Evolutionary conservation across 2,113 vertebrate species (phyloP).

Genomic region (Edolisoma coerulescens): DNA sequence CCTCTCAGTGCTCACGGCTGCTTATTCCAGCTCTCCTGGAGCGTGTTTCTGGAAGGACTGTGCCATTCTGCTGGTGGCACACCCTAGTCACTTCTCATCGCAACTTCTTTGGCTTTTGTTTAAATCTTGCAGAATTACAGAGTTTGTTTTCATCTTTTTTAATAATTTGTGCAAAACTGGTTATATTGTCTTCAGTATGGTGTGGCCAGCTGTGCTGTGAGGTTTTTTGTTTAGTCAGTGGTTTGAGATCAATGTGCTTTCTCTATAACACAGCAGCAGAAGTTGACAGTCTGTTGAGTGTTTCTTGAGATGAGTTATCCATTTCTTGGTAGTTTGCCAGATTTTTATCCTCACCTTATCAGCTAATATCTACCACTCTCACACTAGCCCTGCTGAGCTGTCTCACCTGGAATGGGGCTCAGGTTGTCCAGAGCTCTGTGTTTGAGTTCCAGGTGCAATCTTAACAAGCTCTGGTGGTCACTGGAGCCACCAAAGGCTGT

Average conservation of each 20-base stretch:
- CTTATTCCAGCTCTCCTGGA: background rate
- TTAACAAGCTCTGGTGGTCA: background rate
- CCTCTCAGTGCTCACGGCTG: background rate
- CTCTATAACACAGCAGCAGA: background rate
- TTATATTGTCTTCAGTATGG: background rate
- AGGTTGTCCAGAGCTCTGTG: background rate
- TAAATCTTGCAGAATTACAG: background rate
- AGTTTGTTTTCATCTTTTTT: background rate
- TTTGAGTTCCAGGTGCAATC: background rate
- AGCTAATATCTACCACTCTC: background rate
- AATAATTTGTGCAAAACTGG: background rate
- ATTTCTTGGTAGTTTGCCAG: background rate
- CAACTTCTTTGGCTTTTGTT: background rate
- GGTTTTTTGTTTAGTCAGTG: background rate
- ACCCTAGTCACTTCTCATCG: background rate
- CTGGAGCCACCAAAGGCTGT: background rate
- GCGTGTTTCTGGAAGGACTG: background rate
- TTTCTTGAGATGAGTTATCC: background rate
- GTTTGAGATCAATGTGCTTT: background rate
- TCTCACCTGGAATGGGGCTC: background rate
- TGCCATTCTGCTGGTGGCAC: background rate
- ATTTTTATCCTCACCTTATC: background rate
- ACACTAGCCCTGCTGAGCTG: background rate
- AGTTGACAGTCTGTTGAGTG: background rate
- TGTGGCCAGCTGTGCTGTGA: background rate